Conservation (phyloP, 2,888 invertebrate genomes). For the Didymodactylos carnosus region DNA sequence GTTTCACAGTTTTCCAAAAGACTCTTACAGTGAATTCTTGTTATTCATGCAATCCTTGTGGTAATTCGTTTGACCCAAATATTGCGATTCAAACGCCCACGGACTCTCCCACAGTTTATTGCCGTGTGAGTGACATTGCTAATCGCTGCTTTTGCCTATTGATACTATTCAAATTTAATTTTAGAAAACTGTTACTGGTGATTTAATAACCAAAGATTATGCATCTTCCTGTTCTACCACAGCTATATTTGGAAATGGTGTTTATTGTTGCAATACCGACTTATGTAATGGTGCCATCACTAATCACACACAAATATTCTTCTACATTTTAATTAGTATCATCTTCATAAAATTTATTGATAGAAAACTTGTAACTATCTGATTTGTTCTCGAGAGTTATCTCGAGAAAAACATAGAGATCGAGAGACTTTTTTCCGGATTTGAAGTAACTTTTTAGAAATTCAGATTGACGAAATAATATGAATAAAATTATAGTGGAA, state of each 20-base stretch:
- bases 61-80: not conserved
- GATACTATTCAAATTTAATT: not conserved
- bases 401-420: no score
- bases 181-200: not conserved
- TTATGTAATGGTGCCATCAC: no score
- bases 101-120: not conserved
- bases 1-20: not conserved
- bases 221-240: not conserved
- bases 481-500: no score
- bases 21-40: not conserved
- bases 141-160: no score
- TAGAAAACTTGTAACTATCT: no score
- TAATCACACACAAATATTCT: no score
- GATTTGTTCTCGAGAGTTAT: no score
- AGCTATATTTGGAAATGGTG: not conserved
- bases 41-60: not conserved
- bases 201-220: not conserved
- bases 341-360: no score
- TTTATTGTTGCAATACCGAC: not conserved
- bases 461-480: no score
- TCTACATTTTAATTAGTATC: no score
- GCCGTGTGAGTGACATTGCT: not conserved
- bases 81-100: not conserved
- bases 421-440: no score
- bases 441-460: no score